These are phyloP conservation scores for Epizoanthus ramosus DNA, from an alignment of 92 coral and sea anemone species.

Conservation along the genomic window DNA sequence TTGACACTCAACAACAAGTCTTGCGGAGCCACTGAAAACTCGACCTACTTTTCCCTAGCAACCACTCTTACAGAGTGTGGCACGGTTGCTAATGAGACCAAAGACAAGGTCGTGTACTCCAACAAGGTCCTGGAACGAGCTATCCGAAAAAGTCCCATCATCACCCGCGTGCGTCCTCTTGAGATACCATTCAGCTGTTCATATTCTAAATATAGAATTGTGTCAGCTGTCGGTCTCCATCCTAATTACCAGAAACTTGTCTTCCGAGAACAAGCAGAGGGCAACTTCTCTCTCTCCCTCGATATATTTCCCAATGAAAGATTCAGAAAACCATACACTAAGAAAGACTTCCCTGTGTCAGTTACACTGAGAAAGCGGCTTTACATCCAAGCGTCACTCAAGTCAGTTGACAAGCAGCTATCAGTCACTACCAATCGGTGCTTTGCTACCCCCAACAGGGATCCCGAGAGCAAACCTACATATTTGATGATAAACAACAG, in stretches of 20 bases:
- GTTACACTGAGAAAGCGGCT: constrained; percentile 60
- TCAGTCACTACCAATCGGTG: constrained; percentile 66
- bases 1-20: constrained; percentile 45
- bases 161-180: constrained; percentile 54
- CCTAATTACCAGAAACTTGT: constrained; percentile 46
- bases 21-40: constrained; percentile 51
- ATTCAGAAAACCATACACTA: constrained; percentile 44
- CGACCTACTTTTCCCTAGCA: constrained; percentile 55
- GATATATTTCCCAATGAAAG: constrained; percentile 51
- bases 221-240: constrained; percentile 51
- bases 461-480: constrained; percentile 22
- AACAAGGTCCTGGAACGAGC: constrained; percentile 51
- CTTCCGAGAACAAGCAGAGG: constrained; percentile 51
- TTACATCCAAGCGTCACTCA: constrained; percentile 64
- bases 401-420: constrained; percentile 57
- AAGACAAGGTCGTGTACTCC: constrained; percentile 47
- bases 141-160: constrained; percentile 10
- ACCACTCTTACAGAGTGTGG: constrained; percentile 53
- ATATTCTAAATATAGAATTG: constrained; percentile 42
- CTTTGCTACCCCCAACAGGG: constrained; percentile 69
- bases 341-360: constrained; percentile 57
- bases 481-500: constrained; percentile 49
- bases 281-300: constrained; percentile 63
- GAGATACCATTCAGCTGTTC: constrained; percentile 57
- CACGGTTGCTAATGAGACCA: constrained; percentile 42